Evolutionary conservation across 2,888 invertebrate genomes (phyloP), one percentile per base, ranked within the genome.

Genomic region (Neoaliturus tenellus): DNA sequence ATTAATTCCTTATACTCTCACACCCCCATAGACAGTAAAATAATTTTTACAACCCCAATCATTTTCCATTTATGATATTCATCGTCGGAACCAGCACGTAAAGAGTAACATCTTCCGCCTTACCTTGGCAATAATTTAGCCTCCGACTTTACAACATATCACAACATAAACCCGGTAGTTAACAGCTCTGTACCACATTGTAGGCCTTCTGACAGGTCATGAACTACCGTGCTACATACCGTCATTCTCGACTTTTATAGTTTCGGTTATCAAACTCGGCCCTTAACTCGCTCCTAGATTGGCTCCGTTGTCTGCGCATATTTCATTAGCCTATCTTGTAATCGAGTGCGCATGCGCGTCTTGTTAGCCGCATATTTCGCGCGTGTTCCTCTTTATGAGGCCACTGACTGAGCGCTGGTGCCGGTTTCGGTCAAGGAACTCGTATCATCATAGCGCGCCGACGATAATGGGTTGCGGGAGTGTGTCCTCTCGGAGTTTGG

Each of bases 321-420:
- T 75, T 75, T 75, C 39, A 75, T 75, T 75, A 75, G 28, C 44
- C 1, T 44, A 44, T 44, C 73, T 41, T 25, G 73, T 44, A 28
- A 48, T 33, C 4, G 35, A 8, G 35, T 14, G 67, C 69, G 35
- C 35, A 39, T 35, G 20, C 39, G 39, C 20, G 6, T 33, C 31
- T 1, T 25, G 8, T 10, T 5, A 6, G 58, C 58, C 58, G 48
- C 20, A 8, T 6, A 23, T 23, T 28, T 5, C 12, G 31, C 17
- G 28, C 62, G 62, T 31, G 31, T 28, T 39, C 23, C 12, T 14
- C 1, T 75, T 75, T 75, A 75, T 75, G 73, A 17, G 73, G 73
- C 44, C 73, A 44, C 73, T 75, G 73, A 44, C 73, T 75, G 44
- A 6, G 33, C 20, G 51, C 23, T 51, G 14, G 17, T 44, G 17